Base-by-base conservation (phyloP, 2,888 invertebrate species). In the Podotricha telesiphe region DNA sequence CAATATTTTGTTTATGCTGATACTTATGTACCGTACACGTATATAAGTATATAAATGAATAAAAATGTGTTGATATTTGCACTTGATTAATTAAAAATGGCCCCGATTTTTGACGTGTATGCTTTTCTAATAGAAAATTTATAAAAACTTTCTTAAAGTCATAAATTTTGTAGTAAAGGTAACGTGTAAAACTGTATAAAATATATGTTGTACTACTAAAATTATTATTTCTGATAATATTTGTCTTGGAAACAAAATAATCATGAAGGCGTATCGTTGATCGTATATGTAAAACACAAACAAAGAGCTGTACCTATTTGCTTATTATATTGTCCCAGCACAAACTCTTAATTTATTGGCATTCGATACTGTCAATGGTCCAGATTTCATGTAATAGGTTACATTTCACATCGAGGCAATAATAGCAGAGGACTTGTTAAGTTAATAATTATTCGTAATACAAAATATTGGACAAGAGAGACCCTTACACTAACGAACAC, bases 261-360 rank as follows among this genome's bases (percentile, higher is more conserved):
- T 75, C 73, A 71, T 67, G 69, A 72, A 65, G 68, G 50, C 61
- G 17, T 55, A 55, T 17, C 34, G 55, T 50, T 66, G 53, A 66
- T 70, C 68, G 55, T 72, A 62, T 72, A 68, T 73, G 72, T 69
- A 73, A 59, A 68, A 67, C 53, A 70, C 76, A 75, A 78, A 71
- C 76, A 72, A 75, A 73, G 58, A 69, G 34, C 34, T 34, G 50
- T 51, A 67, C 69, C 68, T 75, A 81, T 79, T 81, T 82, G 84
- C 83, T 85, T 84, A 84, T 85, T 85, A 84, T 84, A 84, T 82
- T 83, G 77, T 78, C 75, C 66, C 69, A 73, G 71, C 75, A 78
- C 81, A 80, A 84, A 81, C 74, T 79, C 77, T 80, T 83, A 82
- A 89, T 88, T 89, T 88, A 88, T 88, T 85, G 83, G 78, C 79